Base-by-base conservation (phyloP, 2,888 invertebrate species). In the Agrotis ipsilon region DNA sequence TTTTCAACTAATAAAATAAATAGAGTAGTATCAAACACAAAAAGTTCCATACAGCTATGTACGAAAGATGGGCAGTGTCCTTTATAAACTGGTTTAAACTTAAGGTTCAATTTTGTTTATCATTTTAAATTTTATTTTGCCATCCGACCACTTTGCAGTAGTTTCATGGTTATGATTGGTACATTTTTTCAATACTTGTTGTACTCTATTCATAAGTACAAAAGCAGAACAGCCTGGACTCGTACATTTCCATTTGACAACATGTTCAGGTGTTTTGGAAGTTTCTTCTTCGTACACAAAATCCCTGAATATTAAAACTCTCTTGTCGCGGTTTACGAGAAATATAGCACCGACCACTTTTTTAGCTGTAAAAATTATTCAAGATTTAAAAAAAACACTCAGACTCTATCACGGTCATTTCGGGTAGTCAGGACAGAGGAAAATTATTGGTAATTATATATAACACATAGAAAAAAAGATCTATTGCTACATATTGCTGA, bases 321-420 rank as follows among this genome's bases (percentile, higher is more conserved):
- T 89, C 66, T 72, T 55, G 86, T 87, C 18, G 81, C 84, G 11
- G 87, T 87, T 14, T n/a, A 84, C 62, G 72, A 88, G 81, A 57
- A 90, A 91, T 52, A 91, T 86, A 5, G 89, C 91, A 21, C 91
- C 91, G 6, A 91, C 89, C 4, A 91, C 82, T 1, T 68, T 75
- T 51, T 72, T 68, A 32, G 16, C 75, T 75, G 60, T 43, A 60
- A 60, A 68, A 48, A 51, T 55, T 24, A 61, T 27, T 14, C 1
- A 18, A 16, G 0, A 39, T 46, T 70, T 51, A 18, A 70, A 39
- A 70, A 39, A 39, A 39, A 32, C 32, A 32, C 32, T 32, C 32
- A 7, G 11, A 39, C 39, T 11, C 9, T 11, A 11, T 39, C 39
- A 9, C 39, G 39, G 39, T 39, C 2, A 39, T 39, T 1, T 9